A percentile compares a stretch with the other conserved stretches of the same genome.
Evolutionary conservation across 2,888 invertebrate species (phyloP).

Genomic region (Thymelicus lineola): DNA sequence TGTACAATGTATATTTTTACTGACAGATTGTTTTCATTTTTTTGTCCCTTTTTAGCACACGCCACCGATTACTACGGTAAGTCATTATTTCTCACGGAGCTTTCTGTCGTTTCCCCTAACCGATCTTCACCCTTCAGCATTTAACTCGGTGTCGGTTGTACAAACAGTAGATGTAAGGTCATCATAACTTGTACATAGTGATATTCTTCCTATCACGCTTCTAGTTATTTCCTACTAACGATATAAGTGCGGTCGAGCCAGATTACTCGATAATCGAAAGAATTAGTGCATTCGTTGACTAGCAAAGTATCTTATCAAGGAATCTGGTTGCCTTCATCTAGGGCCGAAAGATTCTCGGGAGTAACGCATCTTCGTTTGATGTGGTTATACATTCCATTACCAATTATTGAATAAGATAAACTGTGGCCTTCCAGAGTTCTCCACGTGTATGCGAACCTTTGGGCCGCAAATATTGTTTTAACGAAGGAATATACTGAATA

Average conservation of each 20-base stretch:
- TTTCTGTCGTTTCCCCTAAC: conserved; percentile 65
- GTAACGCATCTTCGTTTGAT: conserved; percentile 47
- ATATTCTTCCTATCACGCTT: conserved; percentile 77
- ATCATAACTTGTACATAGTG: conserved; percentile 73
- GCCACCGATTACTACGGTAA: conserved; percentile 99
- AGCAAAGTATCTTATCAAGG: conserved; percentile 57
- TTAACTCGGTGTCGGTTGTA: conserved; percentile 79
- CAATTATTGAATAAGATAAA: conserved; percentile 44
- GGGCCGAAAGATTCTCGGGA: conserved; percentile 59
- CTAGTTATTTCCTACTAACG: conserved; percentile 81
- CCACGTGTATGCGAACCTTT: conserved; percentile 69
- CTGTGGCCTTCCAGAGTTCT: conserved; percentile 85
- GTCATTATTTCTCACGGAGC: conserved; percentile 90
- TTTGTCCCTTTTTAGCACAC: conserved; percentile 90
- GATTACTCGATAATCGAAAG: conserved; percentile 69
- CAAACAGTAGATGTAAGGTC: conserved; percentile 50
- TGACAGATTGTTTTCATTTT: conserved; percentile 74
- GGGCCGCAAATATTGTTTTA: conserved; percentile 63
- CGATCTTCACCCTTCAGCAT: conserved; percentile 58
- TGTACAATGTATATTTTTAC: conserved; percentile 50
- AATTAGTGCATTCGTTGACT: not conserved
- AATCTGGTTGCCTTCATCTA: conserved; percentile 64
- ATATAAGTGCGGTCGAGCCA: conserved; percentile 64
- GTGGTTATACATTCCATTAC: conserved; percentile 53
- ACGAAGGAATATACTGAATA: conserved; percentile 55